Evolutionary conservation across 2,888 invertebrate genomes (phyloP).

Genomic region (Chaetogeoica ovagalla): DNA sequence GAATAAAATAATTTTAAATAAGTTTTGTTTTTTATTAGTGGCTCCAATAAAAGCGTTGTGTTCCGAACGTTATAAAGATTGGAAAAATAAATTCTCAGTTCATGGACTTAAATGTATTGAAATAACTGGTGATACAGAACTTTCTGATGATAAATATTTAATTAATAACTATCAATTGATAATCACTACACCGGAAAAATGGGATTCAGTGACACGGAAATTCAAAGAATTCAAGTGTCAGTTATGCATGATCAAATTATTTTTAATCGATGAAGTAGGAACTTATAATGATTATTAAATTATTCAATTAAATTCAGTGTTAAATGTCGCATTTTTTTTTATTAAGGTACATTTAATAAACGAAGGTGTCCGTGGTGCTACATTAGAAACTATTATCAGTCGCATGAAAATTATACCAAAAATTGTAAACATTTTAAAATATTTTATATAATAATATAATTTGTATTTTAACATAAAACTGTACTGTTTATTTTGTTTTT

Average conservation of each 20-base stretch:
- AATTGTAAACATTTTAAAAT: slow-evolving; percentile 56
- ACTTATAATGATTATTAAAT: slow-evolving; percentile 28
- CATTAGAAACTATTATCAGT: slow-evolving; percentile 77
- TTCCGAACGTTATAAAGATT: slow-evolving; percentile 72
- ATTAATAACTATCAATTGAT: slow-evolving; percentile 65
- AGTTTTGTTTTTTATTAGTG: slow-evolving; percentile 63
- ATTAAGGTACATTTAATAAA: slow-evolving; percentile 70
- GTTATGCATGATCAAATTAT: slow-evolving; percentile 64
- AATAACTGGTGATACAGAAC: slow-evolving; percentile 77
- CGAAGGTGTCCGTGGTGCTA: slow-evolving; percentile 73
- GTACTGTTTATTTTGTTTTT: slow-evolving; percentile 7
- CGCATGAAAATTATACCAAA: slow-evolving; percentile 74
- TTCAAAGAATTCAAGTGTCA: slow-evolving; percentile 71
- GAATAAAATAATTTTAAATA: neutral
- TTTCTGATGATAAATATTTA: slow-evolving; percentile 61
- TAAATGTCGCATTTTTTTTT: neutral
- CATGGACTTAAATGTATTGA: slow-evolving; percentile 68
- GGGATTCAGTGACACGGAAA: slow-evolving; percentile 77
- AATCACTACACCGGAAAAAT: slow-evolving; percentile 83
- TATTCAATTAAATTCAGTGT: neutral
- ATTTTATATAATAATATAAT: neutral
- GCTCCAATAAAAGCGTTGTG: slow-evolving; percentile 81
- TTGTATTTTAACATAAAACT: neutral
- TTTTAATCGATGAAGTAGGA: slow-evolving; percentile 79
- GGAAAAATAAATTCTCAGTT: slow-evolving; percentile 70